These are phyloP conservation scores for Himalopsyche tibetana DNA, from an alignment of 2,888 invertebrate genomes.

Conservation along the genomic window DNA sequence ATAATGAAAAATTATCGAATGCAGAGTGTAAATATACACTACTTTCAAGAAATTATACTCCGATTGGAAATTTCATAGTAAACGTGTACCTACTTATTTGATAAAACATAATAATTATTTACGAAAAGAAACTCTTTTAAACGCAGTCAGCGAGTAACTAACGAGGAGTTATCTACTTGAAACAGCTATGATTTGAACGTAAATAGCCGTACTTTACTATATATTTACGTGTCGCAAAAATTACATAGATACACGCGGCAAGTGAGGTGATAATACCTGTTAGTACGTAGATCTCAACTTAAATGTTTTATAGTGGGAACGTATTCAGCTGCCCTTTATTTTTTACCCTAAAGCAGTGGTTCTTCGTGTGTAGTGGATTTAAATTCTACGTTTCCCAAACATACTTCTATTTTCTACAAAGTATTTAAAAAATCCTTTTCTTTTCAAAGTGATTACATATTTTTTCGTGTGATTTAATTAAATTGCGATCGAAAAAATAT, in stretches of 20 bases:
- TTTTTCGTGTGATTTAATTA: too few relatives aligned
- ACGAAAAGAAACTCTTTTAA: not conserved
- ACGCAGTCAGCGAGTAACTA: conserved; percentile 13
- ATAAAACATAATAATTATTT: not conserved
- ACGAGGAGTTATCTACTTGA: conserved; percentile 8
- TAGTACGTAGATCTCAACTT: conserved; percentile 52
- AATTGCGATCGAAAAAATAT: too few relatives aligned
- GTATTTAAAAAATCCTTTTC: too few relatives aligned
- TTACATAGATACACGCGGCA: conserved; percentile 53
- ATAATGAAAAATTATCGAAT: too few relatives aligned
- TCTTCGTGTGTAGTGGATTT: conserved; percentile 16
- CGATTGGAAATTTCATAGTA: not conserved
- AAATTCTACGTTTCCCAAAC: too few relatives aligned
- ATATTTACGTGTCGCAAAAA: conserved; percentile 62
- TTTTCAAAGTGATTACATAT: too few relatives aligned
- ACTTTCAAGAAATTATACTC: too few relatives aligned
- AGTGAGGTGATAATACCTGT: conserved; percentile 57
- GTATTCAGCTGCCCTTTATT: conserved; percentile 61
- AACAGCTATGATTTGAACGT: conserved; percentile 44
- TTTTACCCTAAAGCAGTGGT: conserved; percentile 49
- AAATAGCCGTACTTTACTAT: conserved; percentile 9
- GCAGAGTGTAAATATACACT: too few relatives aligned
- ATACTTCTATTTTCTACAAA: too few relatives aligned
- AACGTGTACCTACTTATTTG: not conserved
- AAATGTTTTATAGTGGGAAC: conserved; percentile 64